Evolutionary conservation across 2,113 vertebrate genomes (phyloP).

Genomic region (Pterocles gutturalis): DNA sequence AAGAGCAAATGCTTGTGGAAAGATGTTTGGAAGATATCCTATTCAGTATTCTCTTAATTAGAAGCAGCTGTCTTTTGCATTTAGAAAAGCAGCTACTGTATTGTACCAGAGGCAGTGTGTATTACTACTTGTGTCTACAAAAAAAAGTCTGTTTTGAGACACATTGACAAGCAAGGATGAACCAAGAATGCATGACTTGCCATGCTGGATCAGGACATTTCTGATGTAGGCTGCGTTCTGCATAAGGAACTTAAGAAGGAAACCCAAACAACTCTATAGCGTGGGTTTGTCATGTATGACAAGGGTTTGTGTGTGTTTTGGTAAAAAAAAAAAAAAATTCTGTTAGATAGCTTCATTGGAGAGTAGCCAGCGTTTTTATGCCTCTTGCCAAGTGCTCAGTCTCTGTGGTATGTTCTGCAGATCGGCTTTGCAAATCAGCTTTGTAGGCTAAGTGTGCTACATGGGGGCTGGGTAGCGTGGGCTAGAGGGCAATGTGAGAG

Average conservation of each 20-base stretch:
- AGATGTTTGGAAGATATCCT: slow-evolving; percentile 58
- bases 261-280: background rate
- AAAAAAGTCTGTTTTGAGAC: background rate
- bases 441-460: background rate
- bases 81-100: slow-evolving; percentile 44
- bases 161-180: background rate
- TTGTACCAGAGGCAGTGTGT: slow-evolving; percentile 6
- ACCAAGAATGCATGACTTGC: background rate
- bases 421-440: background rate
- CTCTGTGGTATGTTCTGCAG: background rate
- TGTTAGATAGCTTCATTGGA: background rate
- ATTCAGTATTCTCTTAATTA: slow-evolving; percentile 16
- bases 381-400: fast-evolving
- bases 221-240: background rate
- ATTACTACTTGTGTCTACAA: background rate
- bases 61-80: slow-evolving; percentile 38
- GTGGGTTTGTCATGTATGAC: background rate
- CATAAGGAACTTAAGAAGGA: background rate
- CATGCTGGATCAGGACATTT: background rate
- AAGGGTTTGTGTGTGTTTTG: background rate
- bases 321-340: background rate
- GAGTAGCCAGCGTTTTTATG: background rate
- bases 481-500: fast-evolving
- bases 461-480: fast-evolving
- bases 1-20: background rate